Percentiles rank a stretch among this genome's conserved stretches.
phyloP scores from a whole-genome alignment of 2,113 vertebrate species.

The Cheirogaleus medius region DNA sequence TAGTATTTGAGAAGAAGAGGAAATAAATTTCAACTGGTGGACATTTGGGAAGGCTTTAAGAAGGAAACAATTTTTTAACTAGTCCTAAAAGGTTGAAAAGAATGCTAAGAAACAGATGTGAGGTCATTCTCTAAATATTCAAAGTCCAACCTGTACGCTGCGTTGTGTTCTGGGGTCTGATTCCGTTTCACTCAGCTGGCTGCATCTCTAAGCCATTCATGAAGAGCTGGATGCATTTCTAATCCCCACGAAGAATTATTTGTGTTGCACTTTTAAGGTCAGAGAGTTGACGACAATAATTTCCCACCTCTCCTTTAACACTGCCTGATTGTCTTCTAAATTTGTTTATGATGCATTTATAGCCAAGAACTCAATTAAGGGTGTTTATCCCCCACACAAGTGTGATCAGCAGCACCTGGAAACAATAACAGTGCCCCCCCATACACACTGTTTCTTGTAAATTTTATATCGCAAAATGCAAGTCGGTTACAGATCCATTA shows the following conservation, averaged over 20 bases:
- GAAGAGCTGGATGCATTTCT: neutral
- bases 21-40: neutral
- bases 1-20: neutral
- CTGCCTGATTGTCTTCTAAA: constrained; percentile 42
- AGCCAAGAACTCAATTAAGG: constrained; percentile 66
- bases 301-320: constrained; percentile 45
- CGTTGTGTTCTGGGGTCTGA: neutral
- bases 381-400: constrained; percentile 53
- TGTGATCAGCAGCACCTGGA: constrained; percentile 77
- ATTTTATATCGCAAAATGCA: constrained; percentile 77
- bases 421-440: constrained; percentile 65
- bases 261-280: constrained; percentile 39
- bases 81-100: neutral
- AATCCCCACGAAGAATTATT: constrained; percentile 18
- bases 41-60: neutral
- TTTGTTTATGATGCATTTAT: constrained; percentile 61
- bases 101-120: neutral
- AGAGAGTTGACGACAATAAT: constrained; percentile 36
- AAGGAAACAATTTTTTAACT: neutral
- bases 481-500: constrained; percentile 80
- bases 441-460: constrained; percentile 63
- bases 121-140: neutral
- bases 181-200: neutral
- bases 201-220: neutral
- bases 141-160: neutral